phyloP scores from a whole-genome alignment of 2,888 invertebrate genomes.

The Agrotis exclamationis region DNA sequence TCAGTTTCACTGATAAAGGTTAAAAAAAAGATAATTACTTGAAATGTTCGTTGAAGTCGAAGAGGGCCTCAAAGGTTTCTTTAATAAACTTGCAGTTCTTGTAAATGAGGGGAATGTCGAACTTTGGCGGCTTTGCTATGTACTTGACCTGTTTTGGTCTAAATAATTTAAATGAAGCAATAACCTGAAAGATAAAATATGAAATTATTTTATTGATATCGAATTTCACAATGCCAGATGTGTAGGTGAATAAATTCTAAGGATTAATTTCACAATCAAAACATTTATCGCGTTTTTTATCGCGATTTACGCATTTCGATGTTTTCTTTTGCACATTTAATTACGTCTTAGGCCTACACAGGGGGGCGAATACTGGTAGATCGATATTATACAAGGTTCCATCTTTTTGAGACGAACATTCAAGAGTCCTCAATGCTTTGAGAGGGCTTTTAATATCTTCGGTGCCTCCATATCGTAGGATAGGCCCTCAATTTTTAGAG shows the following conservation, averaged over 20 bases:
- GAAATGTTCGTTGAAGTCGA: constrained; percentile 76
- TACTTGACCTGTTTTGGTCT: constrained; percentile 83
- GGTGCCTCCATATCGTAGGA: constrained; percentile 7
- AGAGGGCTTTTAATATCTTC: constrained; percentile 4
- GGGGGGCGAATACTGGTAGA: background rate
- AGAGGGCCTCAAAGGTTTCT: constrained; percentile 74
- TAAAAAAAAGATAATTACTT: constrained; percentile 76
- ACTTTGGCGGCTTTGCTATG: constrained; percentile 78
- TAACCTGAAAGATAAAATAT: constrained; percentile 75
- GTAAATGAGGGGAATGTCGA: constrained; percentile 81
- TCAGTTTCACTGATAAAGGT: background rate
- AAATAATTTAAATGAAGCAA: constrained; percentile 81
- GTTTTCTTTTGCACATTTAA: constrained; percentile 8
- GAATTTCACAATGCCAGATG: constrained; percentile 25
- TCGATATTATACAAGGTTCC: constrained; percentile 7
- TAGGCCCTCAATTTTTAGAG: background rate
- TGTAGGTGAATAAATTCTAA: constrained; percentile 25
- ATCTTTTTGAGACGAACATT: constrained; percentile 24
- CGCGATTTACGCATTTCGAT: constrained; percentile 10
- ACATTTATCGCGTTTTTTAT: constrained; percentile 18
- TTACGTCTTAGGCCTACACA: constrained; percentile 1
- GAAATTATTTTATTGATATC: constrained; percentile 6
- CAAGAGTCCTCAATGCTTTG: constrained; percentile 6
- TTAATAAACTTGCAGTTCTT: constrained; percentile 81
- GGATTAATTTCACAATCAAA: constrained; percentile 38